phyloP scores from a whole-genome alignment of 2,113 vertebrate species.

The Ictidomys tridecemlineatus region DNA sequence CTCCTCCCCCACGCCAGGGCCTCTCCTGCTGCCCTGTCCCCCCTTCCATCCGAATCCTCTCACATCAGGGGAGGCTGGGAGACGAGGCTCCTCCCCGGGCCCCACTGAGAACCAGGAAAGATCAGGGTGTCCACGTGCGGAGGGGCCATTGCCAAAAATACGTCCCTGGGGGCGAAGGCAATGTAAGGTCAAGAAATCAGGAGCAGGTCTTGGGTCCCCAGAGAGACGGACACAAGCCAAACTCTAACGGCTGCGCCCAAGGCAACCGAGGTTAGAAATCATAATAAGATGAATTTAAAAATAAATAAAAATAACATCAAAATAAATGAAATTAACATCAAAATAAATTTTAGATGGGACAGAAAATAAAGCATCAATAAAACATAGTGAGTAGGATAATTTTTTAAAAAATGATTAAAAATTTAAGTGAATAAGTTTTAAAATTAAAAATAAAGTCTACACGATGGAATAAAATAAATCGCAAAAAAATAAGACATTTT shows the following conservation, averaged over 20 bases:
- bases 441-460: not conserved
- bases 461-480: not conserved
- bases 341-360: not conserved
- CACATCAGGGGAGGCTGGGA: not conserved
- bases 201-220: not conserved
- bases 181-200: not conserved
- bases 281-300: not conserved
- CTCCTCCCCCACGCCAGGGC: not conserved
- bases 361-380: not conserved
- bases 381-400: not conserved
- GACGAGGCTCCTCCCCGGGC: not conserved
- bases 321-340: not conserved
- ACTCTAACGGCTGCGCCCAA: not conserved
- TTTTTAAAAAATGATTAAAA: not conserved
- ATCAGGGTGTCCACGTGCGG: fast-evolving
- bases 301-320: not conserved
- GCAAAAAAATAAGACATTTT: not conserved
- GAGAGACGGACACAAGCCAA: not conserved
- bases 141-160: not conserved
- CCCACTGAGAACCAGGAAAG: not conserved
- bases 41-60: not conserved
- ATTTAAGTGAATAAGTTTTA: not conserved
- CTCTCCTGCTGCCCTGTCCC: fast-evolving
- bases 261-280: not conserved
- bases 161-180: not conserved